These are phyloP conservation scores for Thaleichthys pacificus DNA, from an alignment of 2,797 vertebrate species.

Conservation along the genomic window DNA sequence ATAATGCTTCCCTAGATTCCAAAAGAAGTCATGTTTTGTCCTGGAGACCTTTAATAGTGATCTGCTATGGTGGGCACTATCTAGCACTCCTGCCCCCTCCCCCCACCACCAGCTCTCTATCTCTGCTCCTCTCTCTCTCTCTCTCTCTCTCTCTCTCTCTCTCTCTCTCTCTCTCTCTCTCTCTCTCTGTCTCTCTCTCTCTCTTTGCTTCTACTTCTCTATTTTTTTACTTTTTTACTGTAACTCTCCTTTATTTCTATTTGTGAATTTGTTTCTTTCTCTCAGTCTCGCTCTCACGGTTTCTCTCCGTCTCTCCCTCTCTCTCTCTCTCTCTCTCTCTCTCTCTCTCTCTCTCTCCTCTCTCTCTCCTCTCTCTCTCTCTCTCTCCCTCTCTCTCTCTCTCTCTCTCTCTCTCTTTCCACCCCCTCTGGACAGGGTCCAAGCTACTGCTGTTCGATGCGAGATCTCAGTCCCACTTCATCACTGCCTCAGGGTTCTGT, in stretches of 20 bases:
- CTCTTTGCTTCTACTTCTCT: too few relatives aligned
- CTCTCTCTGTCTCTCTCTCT: too few relatives aligned
- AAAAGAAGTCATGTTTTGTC: constrained; percentile 34
- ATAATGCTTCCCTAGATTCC: constrained; percentile 25
- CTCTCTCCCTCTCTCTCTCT: neutral
- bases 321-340: too few relatives aligned
- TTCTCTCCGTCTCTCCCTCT: neutral
- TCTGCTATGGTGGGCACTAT: neutral
- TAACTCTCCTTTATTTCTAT: too few relatives aligned
- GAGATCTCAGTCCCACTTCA: neutral
- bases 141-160: neutral
- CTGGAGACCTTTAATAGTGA: constrained; percentile 21
- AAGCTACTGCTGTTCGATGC: neutral
- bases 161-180: neutral
- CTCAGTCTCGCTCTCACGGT: neutral
- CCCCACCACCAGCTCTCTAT: neutral
- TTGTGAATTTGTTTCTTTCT: neutral
- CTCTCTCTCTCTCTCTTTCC: neutral
- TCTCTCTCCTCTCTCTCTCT: neutral
- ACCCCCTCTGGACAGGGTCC: constrained; percentile 16
- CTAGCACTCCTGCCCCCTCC: constrained; percentile 13
- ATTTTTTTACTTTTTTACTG: too few relatives aligned
- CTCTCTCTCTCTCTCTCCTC: neutral
- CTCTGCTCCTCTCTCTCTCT: neutral
- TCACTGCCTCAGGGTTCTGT: neutral